Base-by-base conservation (phyloP, 2,113 vertebrate genomes). In the Dipodomys merriami region DNA sequence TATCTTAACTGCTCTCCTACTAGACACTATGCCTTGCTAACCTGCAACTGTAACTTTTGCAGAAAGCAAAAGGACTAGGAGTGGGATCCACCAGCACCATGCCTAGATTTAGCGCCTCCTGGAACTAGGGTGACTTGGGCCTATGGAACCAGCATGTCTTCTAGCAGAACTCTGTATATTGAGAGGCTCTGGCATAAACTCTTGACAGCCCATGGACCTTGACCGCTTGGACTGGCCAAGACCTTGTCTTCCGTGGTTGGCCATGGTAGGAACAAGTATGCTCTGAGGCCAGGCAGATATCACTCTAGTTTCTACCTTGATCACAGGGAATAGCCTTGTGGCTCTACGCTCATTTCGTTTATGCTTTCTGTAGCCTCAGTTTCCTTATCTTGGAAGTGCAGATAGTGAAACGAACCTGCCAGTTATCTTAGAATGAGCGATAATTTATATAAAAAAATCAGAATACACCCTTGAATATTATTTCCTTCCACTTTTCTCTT, bases 361-460 rank as follows among this genome's bases (percentile, higher is more conserved):
- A 19, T 19, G 8, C 16, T 13, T 53, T 30, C 81, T 69, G 11
- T 23, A 33, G 30, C 53, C 90, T 83, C 78, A 35, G 44, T 67
- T 91, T 83, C 39, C 69, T 87, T 49, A 23, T 33, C 83, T 94
- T 90, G 71, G 33, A 83, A 80, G 23, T 27, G 18, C 23, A 57
- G 46, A 49, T 87, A 71, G 80, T 85, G 49, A 49, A 12, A 49
- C 49, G 8, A 74, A 83, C 62, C 30, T 68, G 78, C 72, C 49
- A 67, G 12, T 74, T 62, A 13, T 91, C 83, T 83, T 22, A 57
- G n/a, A 18, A 13, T 44, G 46, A 83, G 76, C 76, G 30, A 53
- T 92, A 53, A 20, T 86, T 71, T 44, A 33, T 71, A 22, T 73
- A 30, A 9, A 67, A 81, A 29, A 76, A 60, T 44, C 23, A 69